phyloP scores from a whole-genome alignment of 2,888 invertebrate species.

The Thera britannica region DNA sequence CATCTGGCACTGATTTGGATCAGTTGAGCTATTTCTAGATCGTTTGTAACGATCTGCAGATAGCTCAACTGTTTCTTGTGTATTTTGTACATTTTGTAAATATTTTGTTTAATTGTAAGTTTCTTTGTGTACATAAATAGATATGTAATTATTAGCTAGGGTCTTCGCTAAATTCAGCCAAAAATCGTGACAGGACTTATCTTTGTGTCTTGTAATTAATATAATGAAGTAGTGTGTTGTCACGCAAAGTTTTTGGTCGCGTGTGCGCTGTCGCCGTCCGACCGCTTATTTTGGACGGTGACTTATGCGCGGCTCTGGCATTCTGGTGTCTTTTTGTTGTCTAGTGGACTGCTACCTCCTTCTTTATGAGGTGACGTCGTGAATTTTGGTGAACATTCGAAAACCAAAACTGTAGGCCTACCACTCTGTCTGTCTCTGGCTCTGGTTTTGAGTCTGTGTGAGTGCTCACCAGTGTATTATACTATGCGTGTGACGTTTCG shows the following conservation, averaged over 20 bases:
- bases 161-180: slow-evolving; percentile 10
- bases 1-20: too few relatives aligned
- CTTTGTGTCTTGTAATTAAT: slow-evolving; percentile 72
- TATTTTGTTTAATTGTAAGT: too few relatives aligned
- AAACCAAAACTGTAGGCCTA: neutral
- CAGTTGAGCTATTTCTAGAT: too few relatives aligned
- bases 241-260: slow-evolving; percentile 77
- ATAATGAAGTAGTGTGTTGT: slow-evolving; percentile 73
- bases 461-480: too few relatives aligned
- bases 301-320: slow-evolving; percentile 57
- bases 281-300: slow-evolving; percentile 63
- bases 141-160: too few relatives aligned
- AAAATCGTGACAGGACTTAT: slow-evolving; percentile 18
- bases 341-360: slow-evolving; percentile 28
- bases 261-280: slow-evolving; percentile 59
- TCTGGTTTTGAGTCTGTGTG: too few relatives aligned
- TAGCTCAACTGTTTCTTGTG: too few relatives aligned
- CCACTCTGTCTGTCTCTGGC: too few relatives aligned
- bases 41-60: too few relatives aligned
- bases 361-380: slow-evolving; percentile 31
- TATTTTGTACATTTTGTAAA: too few relatives aligned
- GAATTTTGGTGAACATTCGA: slow-evolving; percentile 25
- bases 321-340: slow-evolving; percentile 55
- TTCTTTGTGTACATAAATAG: too few relatives aligned
- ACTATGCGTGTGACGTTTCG: too few relatives aligned